These are phyloP conservation scores for Nesidiocoris tenuis DNA, from an alignment of 2,888 invertebrate species.

Conservation along the genomic window DNA sequence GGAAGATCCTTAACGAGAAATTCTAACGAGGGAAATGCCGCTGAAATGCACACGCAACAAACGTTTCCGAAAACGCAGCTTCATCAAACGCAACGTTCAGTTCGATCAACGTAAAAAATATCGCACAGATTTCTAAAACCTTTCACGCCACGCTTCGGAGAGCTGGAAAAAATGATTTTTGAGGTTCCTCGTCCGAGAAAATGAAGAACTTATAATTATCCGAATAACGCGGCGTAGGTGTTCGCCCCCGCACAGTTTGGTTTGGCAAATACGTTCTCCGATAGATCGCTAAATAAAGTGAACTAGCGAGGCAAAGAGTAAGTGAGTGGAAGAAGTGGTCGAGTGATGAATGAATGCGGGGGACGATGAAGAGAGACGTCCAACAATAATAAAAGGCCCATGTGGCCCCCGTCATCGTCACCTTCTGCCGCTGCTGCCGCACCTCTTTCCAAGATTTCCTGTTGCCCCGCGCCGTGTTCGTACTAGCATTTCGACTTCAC, in stretches of 20 bases:
- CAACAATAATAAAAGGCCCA: conserved; percentile 22
- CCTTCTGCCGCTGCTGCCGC: neutral
- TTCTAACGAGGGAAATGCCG: too few relatives aligned
- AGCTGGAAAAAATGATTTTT: too few relatives aligned
- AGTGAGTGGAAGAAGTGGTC: neutral
- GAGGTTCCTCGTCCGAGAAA: neutral
- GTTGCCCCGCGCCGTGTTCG: neutral
- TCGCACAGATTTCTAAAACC: too few relatives aligned
- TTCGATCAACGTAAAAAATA: too few relatives aligned
- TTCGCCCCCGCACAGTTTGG: conserved; percentile 14
- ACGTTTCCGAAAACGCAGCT: too few relatives aligned
- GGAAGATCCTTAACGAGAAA: too few relatives aligned
- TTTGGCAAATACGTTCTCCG: conserved; percentile 10
- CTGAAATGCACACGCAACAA: too few relatives aligned
- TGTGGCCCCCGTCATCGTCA: conserved; percentile 17
- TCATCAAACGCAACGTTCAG: too few relatives aligned
- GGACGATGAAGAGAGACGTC: neutral
- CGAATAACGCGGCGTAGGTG: neutral
- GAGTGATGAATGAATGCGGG: too few relatives aligned
- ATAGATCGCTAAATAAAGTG: conserved; percentile 34
- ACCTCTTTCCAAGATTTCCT: conserved; percentile 20
- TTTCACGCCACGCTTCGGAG: too few relatives aligned
- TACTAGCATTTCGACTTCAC: neutral
- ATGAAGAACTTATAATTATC: conserved; percentile 2
- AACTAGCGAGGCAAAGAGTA: neutral